A percentile compares a stretch with the other conserved stretches of the same genome.
Evolutionary conservation across 1,140 invertebrate species (phyloP).

Genomic region (Hylaeus anthracinus): DNA sequence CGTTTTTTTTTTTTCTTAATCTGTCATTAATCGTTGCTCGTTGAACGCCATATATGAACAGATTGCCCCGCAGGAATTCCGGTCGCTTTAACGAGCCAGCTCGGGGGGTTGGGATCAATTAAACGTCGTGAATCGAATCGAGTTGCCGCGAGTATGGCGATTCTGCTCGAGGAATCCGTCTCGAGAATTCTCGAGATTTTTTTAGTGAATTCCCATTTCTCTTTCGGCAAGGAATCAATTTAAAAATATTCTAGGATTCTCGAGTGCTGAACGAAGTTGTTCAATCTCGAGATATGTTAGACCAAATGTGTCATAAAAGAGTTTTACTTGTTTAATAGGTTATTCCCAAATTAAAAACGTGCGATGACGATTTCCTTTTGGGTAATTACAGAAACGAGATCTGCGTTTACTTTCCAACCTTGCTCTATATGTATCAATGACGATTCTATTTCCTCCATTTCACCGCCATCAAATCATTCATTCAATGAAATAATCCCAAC

Average conservation of each 20-base stretch:
- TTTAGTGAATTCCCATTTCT: too few relatives aligned
- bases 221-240: too few relatives aligned
- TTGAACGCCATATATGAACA: constrained; percentile 50
- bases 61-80: constrained; percentile 58
- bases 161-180: too few relatives aligned
- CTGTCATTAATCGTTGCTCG: constrained; percentile 32
- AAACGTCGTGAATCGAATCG: constrained; percentile 35
- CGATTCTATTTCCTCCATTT: not conserved
- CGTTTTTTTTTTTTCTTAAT: constrained; percentile 43
- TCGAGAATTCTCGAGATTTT: too few relatives aligned
- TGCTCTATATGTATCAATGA: not conserved
- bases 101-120: constrained; percentile 61
- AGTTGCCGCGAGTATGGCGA: not conserved
- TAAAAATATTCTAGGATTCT: too few relatives aligned
- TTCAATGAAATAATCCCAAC: constrained; percentile 16
- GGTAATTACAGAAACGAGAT: too few relatives aligned
- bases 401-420: not conserved
- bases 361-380: not conserved
- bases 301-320: too few relatives aligned
- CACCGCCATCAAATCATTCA: not conserved
- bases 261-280: too few relatives aligned
- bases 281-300: too few relatives aligned
- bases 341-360: too few relatives aligned
- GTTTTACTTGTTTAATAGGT: too few relatives aligned
- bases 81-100: constrained; percentile 58